These are phyloP conservation scores for Hepsetus odoe DNA, from an alignment of 2,113 vertebrate species.

Conservation along the genomic window DNA sequence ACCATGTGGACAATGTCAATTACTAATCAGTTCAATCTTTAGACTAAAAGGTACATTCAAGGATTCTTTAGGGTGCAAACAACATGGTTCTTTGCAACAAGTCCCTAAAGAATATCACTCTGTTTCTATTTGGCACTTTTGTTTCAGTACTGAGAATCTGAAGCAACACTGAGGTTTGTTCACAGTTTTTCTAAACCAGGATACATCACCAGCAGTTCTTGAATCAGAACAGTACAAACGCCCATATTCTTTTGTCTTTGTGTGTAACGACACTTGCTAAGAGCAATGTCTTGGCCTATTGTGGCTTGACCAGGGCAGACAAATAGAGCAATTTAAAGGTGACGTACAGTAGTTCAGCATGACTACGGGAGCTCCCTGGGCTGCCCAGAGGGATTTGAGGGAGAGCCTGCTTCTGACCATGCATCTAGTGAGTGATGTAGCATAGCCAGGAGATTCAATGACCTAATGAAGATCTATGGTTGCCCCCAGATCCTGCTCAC, in stretches of 20 bases:
- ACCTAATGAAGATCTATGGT: conserved; percentile 78
- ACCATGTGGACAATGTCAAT: too few species aligned
- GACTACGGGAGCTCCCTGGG: conserved; percentile 20
- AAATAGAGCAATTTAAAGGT: conserved; percentile 42
- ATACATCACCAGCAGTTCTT: background rate
- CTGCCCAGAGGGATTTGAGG: conserved; percentile 31
- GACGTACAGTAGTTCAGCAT: conserved; percentile 9
- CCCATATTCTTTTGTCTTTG: background rate
- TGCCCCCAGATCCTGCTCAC: conserved; percentile 51
- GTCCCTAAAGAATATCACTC: too few species aligned
- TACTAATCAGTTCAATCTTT: too few species aligned
- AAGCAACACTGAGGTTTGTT: background rate
- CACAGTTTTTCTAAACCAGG: background rate
- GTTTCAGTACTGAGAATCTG: background rate
- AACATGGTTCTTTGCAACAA: too few species aligned
- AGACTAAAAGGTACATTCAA: too few species aligned
- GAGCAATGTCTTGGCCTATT: background rate
- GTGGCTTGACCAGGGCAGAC: conserved; percentile 17
- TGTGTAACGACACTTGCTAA: background rate
- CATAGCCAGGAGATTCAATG: conserved; percentile 62
- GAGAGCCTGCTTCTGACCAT: conserved; percentile 26
- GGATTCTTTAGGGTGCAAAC: too few species aligned
- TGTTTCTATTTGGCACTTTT: too few species aligned
- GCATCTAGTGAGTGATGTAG: conserved; percentile 69
- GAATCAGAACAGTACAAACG: background rate